Evolutionary conservation across 1,140 invertebrate genomes (phyloP), one percentile per base, ranked within the genome.

Genomic region (Pissodes strobi): DNA sequence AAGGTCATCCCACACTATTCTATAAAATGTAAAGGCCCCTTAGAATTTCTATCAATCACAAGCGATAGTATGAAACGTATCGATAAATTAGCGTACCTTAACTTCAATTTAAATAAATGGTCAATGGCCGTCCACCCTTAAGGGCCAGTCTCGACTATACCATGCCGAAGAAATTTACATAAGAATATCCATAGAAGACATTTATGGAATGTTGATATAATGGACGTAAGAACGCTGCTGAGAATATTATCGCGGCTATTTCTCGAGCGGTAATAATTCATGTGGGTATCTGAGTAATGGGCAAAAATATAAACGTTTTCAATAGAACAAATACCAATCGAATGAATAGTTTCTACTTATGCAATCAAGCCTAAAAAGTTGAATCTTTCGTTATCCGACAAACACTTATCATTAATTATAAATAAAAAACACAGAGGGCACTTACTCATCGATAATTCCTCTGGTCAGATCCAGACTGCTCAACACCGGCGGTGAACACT

Each of bases 371-470:
- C n/a, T n/a, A n/a, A 30, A 30, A 6, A 6, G 27, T 6, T 30
- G 12, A 5, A 12, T 30, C 27, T 30, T 5, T 30, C 27, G 27
- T 6, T 6, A 30, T 5, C 3, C 2, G 2, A 5, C 3, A 12
- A 38, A 3, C 37, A 12, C 3, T 3, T 3, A 38, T 38, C 15
- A 5, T 3, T 12, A 5, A 38, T n/a, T 3, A 12, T 5, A 6
- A 6, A 6, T 6, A 30, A 30, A 30, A 30, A 12, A 30, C 4
- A 12, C 4, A 18, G 12, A 58, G 38, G 41, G n/a, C n/a, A 73
- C 72, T 73, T 67, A 73, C 72, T 70, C 72, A 60, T 73, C 72
- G 60, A 25, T 5, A 27, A 64, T 57, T 60, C 66, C 65, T 59
- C 57, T 68, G n/a, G 66, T 66, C 45, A 72, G 49, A 55, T 73